Base-by-base conservation (phyloP, 2,797 vertebrate genomes). In the Acipenser transmontanus region DNA sequence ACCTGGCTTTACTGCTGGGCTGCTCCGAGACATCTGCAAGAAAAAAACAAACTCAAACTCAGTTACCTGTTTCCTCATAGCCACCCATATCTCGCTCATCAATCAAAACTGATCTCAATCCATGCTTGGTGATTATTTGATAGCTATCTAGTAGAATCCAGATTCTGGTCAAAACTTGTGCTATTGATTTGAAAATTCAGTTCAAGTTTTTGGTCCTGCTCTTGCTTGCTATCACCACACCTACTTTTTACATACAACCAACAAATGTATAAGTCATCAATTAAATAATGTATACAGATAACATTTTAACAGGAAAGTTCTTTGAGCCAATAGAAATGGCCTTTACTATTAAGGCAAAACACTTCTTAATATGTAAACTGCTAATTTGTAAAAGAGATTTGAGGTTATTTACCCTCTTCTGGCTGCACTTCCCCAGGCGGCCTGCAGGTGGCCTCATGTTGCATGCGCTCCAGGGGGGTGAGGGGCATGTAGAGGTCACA, bases 401-500 rank as follows among this genome's bases (percentile, higher is more conserved):
- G 7, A 60, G 8, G 7, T 7, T 49, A 50, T 62, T 65, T 49
- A 67, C 52, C 57, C 52, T 14, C 62, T 48, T 10, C 1, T 48
- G 75, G 62, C 70, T 84, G 84, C 70, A 69, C 72, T 78, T 82
- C 78, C 0, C 72, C 83, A 6, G 79, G 65, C 0, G 82, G 70
- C 9, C 77, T 85, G 72, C 96, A 98, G 72, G 82, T 63, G 71
- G 80, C 88, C 76, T 95, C 84, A 0, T 98, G 96, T 59, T 91
- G 86, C 73, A 97, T 82, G 8, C 93, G 90, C 59, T 98, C 95
- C 88, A 98, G 61, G 0, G 95, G 95, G 0, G 95, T 97, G 65
- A 98, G 76, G 0, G 96, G 96, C 89, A 92, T 82, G 80, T 94
- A 92, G 62, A 98, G 85, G 65, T 82, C 83, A 1, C 96, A 98